A percentile compares a stretch with the other conserved stretches of the same genome.
Evolutionary conservation across 53 echinoderm and acorn worm species (phyloP).

Genomic region (Henricia sp.): DNA sequence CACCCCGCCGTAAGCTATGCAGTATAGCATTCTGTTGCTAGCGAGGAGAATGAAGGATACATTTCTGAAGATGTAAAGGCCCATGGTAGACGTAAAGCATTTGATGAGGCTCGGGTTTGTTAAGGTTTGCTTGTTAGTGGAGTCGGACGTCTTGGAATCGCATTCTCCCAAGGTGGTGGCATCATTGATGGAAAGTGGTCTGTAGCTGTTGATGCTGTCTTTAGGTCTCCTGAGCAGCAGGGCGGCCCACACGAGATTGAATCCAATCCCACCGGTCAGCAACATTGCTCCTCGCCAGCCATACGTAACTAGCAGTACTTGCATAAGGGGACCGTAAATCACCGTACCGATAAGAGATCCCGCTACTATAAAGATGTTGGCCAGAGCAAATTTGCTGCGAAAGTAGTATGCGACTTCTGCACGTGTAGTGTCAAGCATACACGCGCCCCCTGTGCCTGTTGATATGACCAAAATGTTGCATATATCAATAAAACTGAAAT

Average conservation of each 20-base stretch:
- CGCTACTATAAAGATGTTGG: not conserved
- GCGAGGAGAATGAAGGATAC: not conserved
- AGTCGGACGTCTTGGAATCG: not conserved
- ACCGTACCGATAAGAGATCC: not conserved
- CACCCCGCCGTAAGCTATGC: not conserved
- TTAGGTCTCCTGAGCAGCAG: not conserved
- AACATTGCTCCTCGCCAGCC: conserved; percentile 28
- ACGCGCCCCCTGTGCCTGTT: no score
- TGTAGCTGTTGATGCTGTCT: not conserved
- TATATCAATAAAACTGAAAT: no score
- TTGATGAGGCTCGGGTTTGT: no score
- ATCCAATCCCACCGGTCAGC: not conserved
- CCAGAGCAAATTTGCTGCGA: not conserved
- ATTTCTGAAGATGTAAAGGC: no score
- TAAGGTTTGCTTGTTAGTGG: no score
- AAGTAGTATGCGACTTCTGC: conserved; percentile 14
- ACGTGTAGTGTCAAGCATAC: no score
- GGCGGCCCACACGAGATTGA: no score
- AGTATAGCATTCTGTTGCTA: not conserved
- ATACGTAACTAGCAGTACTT: conserved; percentile 1
- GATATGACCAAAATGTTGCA: no score
- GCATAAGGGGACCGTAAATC: conserved; percentile 4
- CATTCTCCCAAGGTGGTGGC: not conserved
- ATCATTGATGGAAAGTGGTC: not conserved
- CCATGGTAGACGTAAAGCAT: no score